These are phyloP conservation scores for Gymnocypris eckloni DNA, from an alignment of 2,797 vertebrate genomes.

Conservation along the genomic window DNA sequence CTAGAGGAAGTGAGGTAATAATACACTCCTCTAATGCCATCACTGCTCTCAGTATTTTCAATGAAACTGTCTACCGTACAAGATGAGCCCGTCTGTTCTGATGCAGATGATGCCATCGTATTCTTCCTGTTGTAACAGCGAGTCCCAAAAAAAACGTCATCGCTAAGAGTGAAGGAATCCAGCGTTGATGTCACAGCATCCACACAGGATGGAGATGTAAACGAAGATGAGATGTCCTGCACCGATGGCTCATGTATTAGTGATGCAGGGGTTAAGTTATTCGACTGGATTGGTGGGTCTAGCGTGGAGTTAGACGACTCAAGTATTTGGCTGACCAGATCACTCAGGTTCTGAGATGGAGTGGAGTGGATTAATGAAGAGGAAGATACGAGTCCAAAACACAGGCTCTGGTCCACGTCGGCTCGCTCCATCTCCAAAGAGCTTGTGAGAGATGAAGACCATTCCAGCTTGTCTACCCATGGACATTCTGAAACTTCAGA, in stretches of 20 bases:
- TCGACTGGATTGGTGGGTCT: conserved; percentile 2
- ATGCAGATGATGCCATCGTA: conserved; percentile 6
- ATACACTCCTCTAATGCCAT: conserved; percentile 64
- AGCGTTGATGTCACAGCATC: conserved; percentile 48
- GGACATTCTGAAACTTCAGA: conserved; percentile 57
- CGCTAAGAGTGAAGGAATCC: conserved; percentile 54
- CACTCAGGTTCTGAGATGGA: conserved; percentile 50
- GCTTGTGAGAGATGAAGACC: conserved; percentile 42
- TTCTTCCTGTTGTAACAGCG: neutral
- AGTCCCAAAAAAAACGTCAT: conserved; percentile 58
- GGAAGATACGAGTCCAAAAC: conserved; percentile 25
- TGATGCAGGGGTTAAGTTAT: conserved; percentile 14
- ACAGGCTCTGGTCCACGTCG: conserved; percentile 55
- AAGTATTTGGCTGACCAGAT: conserved; percentile 43
- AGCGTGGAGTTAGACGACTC: conserved; percentile 38
- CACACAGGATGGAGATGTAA: conserved; percentile 47
- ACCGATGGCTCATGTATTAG: neutral
- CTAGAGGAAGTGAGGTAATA: conserved; percentile 63
- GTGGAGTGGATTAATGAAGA: conserved; percentile 54
- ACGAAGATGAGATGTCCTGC: neutral
- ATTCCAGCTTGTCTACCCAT: conserved; percentile 40
- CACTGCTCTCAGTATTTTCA: conserved; percentile 49
- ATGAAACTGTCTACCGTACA: neutral
- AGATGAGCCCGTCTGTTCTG: neutral
- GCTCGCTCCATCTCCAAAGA: conserved; percentile 54